Evolutionary conservation across 2,888 invertebrate species (phyloP).

Genomic region (Lasius fuliginosus): DNA sequence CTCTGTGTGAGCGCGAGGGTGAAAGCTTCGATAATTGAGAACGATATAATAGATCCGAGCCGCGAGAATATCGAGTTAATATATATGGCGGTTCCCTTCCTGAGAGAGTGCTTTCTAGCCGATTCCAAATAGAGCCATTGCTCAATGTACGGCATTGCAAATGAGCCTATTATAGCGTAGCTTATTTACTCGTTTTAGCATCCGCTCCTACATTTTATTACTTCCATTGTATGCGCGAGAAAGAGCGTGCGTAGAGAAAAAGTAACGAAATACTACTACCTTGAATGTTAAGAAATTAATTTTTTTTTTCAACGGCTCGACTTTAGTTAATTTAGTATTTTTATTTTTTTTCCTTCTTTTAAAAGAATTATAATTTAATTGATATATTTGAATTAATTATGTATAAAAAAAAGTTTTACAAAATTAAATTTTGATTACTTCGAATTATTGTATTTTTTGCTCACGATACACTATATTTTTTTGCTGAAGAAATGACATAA

Average conservation of each 20-base stretch:
- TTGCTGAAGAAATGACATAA: not conserved
- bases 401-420: not conserved
- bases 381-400: not conserved
- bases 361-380: not conserved
- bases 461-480: not conserved
- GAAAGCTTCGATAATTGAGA: slow-evolving; percentile 54
- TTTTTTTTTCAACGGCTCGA: not conserved
- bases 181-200: not conserved
- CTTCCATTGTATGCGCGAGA: slow-evolving; percentile 6
- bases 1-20: slow-evolving; percentile 42
- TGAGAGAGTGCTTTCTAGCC: slow-evolving; percentile 44
- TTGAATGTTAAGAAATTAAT: slow-evolving; percentile 2
- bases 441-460: not conserved
- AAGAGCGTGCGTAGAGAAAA: not conserved
- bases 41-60: not conserved
- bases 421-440: not conserved
- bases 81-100: not conserved
- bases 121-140: slow-evolving; percentile 20
- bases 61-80: slow-evolving; percentile 17
- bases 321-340: not conserved
- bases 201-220: slow-evolving; percentile 12
- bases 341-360: not conserved
- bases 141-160: slow-evolving; percentile 18
- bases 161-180: slow-evolving; percentile 10
- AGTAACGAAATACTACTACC: not conserved